These are phyloP conservation scores for Herpailurus yagouaroundi DNA, from an alignment of 2,113 vertebrate genomes.

Conservation along the genomic window DNA sequence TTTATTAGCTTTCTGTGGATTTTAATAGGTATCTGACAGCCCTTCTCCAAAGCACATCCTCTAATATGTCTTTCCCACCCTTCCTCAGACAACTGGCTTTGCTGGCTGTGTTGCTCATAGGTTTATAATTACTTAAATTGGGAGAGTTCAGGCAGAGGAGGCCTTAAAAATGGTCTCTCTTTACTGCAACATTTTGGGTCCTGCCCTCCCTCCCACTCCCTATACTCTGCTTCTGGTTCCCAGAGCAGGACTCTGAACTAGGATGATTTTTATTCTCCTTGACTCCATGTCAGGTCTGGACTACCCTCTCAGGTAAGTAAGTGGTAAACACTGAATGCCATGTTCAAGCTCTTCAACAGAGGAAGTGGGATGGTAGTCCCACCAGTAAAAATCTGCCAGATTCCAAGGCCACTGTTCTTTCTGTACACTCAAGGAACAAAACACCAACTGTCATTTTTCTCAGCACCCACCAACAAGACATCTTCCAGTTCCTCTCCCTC, in stretches of 20 bases:
- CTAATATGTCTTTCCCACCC: background rate
- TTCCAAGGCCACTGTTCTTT: background rate
- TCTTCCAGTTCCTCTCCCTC: background rate
- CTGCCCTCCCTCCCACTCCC: background rate
- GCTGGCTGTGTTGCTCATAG: background rate
- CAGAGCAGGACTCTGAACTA: background rate
- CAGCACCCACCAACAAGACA: background rate
- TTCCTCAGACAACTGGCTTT: background rate
- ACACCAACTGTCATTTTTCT: background rate
- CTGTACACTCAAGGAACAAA: background rate
- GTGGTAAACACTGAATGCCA: background rate
- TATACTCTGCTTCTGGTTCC: background rate
- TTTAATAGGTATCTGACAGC: background rate
- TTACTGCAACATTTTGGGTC: accelerated
- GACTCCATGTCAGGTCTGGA: background rate
- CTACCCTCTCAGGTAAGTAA: too few relatives aligned
- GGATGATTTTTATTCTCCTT: background rate
- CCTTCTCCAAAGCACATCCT: background rate
- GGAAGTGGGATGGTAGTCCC: background rate
- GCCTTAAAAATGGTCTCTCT: background rate
- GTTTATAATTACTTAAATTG: background rate
- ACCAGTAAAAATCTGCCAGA: background rate
- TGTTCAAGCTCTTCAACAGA: background rate
- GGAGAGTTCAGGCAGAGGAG: background rate
- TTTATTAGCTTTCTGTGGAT: background rate